A percentile compares a stretch with the other conserved stretches of the same genome.
These are phyloP conservation scores for Oophaga pumilio DNA, from an alignment of 2,113 vertebrate species.

Conservation along the genomic window DNA sequence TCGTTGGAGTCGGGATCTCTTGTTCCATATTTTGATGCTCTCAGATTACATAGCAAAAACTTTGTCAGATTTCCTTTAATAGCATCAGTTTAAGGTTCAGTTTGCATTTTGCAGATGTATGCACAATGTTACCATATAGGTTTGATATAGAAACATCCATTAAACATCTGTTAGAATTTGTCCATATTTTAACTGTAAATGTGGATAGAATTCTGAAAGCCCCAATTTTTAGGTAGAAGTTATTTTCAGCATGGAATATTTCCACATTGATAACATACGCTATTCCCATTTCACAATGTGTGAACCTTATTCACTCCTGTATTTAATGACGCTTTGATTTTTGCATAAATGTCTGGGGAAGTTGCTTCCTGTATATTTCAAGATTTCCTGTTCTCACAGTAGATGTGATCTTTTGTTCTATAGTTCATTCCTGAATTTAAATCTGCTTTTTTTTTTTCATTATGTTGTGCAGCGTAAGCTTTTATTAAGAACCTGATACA, in stretches of 20 bases:
- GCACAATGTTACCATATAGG: too few relatives aligned
- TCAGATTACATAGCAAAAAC: too few relatives aligned
- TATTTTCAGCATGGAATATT: background rate
- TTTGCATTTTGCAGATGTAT: too few relatives aligned
- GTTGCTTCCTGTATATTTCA: background rate
- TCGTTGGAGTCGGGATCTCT: too few relatives aligned
- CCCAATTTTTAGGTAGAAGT: background rate
- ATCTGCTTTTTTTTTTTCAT: too few relatives aligned
- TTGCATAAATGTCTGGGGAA: background rate
- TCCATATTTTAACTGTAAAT: background rate
- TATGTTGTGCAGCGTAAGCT: too few relatives aligned
- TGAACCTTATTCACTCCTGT: background rate
- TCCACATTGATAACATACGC: background rate
- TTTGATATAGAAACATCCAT: too few relatives aligned
- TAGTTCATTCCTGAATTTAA: background rate
- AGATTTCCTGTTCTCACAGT: background rate
- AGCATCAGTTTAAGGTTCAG: too few relatives aligned
- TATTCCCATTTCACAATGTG: background rate
- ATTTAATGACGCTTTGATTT: background rate
- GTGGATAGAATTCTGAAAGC: background rate
- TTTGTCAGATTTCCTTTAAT: too few relatives aligned
- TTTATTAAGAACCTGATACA: too few relatives aligned
- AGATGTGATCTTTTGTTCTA: constrained; percentile 5
- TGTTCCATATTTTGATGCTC: too few relatives aligned
- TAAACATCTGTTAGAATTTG: too few relatives aligned